phyloP scores from a whole-genome alignment of 2,888 invertebrate genomes.

The Rosalia funebris region DNA sequence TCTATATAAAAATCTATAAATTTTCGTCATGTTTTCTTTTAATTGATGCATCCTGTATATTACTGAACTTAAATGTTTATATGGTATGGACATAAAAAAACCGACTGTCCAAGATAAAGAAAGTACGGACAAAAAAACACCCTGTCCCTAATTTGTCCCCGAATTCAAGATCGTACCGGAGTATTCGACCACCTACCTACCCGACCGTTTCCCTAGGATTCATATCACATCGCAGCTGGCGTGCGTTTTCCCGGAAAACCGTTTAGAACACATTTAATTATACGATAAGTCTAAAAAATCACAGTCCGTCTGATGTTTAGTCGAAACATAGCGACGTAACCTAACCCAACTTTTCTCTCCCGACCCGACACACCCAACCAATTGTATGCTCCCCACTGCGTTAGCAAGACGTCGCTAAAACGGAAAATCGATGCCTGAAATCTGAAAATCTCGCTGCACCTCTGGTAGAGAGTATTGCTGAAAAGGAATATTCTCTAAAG shows the following conservation, averaged over 20 bases:
- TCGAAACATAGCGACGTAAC: conserved; percentile 8
- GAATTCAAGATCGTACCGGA: no score
- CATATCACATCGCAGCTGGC: conserved; percentile 1
- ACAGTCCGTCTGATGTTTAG: conserved; percentile 10
- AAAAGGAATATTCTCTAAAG: no score
- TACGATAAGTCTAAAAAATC: conserved; percentile 2
- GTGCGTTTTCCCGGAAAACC: conserved; percentile 10
- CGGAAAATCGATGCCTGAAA: no score
- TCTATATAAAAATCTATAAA: no score
- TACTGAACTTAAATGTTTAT: no score
- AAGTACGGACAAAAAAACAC: neutral
- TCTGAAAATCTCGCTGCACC: no score
- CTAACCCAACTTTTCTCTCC: conserved; percentile 13
- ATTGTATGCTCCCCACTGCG: neutral
- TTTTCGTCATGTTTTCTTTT: no score
- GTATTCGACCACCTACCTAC: conserved; percentile 6
- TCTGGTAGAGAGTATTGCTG: no score
- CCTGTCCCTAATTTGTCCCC: neutral
- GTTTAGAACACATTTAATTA: conserved; percentile 4
- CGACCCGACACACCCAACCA: conserved; percentile 11
- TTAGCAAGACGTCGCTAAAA: neutral
- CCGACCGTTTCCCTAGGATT: neutral
- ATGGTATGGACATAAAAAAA: no score
- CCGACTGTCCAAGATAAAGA: no score
- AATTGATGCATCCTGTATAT: no score